Conservation (phyloP, 2,797 vertebrate genomes). For the Pangasius macronema region DNA sequence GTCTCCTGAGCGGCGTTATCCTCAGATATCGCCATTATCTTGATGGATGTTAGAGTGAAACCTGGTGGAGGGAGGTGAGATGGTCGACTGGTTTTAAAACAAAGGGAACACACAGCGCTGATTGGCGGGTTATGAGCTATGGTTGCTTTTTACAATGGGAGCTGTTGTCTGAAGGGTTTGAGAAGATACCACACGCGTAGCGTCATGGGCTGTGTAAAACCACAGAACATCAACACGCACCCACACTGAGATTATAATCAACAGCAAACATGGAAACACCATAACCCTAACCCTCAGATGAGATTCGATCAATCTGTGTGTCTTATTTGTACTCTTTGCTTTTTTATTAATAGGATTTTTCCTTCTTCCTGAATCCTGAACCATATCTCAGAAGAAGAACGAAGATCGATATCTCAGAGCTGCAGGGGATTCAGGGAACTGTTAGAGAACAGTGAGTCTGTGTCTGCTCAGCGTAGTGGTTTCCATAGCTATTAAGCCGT, state of each 20-base stretch:
- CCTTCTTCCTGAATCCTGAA: neutral
- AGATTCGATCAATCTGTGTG: neutral
- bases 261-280: constrained; percentile 30
- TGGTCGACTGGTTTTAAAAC: constrained; percentile 68
- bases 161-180: constrained; percentile 61
- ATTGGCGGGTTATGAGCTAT: constrained; percentile 70
- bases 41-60: constrained; percentile 68
- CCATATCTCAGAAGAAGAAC: constrained; percentile 12
- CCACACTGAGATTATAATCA: constrained; percentile 20
- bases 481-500: constrained; percentile 29
- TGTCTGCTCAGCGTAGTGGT: constrained; percentile 24
- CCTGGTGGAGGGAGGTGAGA: constrained; percentile 50
- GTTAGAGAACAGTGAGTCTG: constrained; percentile 22
- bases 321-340: neutral
- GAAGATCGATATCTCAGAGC: constrained; percentile 12
- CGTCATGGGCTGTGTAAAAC: constrained; percentile 28
- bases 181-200: constrained; percentile 59
- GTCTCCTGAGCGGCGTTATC: constrained; percentile 66
- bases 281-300: neutral
- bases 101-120: constrained; percentile 69
- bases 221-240: constrained; percentile 51
- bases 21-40: constrained; percentile 69
- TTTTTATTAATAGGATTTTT: constrained; percentile 3
- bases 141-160: constrained; percentile 67
- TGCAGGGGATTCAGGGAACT: constrained; percentile 24